Evolutionary conservation across 1,140 invertebrate species (phyloP).

Genomic region (Drosophila pallidifrons): DNA sequence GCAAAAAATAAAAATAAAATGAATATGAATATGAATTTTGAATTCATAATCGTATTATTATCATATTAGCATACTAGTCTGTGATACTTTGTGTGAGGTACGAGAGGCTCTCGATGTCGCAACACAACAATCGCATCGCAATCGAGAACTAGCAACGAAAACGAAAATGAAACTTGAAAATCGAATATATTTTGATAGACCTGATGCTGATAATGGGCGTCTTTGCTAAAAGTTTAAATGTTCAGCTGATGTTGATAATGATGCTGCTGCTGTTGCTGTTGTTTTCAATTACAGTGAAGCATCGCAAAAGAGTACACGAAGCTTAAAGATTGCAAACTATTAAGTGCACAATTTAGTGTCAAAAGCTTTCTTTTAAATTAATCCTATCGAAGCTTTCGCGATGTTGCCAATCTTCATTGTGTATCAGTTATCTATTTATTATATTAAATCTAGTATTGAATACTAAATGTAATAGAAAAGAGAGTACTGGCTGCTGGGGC

Average conservation of each 20-base stretch:
- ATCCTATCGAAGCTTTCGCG: no score
- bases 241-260: not conserved
- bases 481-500: no score
- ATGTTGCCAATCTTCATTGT: no score
- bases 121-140: not conserved
- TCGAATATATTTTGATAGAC: constrained; percentile 3
- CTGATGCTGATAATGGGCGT: constrained; percentile 20
- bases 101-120: constrained; percentile 6
- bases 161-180: constrained; percentile 32
- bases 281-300: not conserved
- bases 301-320: not conserved
- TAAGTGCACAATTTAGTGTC: no score
- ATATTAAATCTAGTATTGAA: no score
- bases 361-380: no score
- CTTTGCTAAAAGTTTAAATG: not conserved
- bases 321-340: no score
- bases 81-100: not conserved
- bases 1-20: not conserved
- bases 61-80: constrained; percentile 25
- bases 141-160: constrained; percentile 21
- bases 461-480: no score
- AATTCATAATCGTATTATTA: constrained; percentile 8
- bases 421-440: no score
- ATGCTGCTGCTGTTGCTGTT: not conserved
- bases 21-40: not conserved